Base-by-base conservation (phyloP, 2,113 vertebrate species). In the Tapirus terrestris region DNA sequence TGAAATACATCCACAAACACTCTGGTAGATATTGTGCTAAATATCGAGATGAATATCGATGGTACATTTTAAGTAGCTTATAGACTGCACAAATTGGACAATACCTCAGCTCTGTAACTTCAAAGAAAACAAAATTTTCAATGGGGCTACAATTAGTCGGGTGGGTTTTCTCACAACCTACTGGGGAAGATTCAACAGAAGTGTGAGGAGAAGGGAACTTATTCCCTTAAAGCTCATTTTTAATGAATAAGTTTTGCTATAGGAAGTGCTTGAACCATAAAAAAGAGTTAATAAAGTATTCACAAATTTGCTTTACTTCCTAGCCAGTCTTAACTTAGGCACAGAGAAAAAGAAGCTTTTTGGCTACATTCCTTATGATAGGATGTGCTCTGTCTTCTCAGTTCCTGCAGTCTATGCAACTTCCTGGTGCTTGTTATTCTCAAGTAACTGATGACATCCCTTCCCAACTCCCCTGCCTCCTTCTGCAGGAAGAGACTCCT, bases 221-320 rank as follows among this genome's bases (percentile, higher is more conserved):
- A 17, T 3, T 81, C 31, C 53, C 23, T 58, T 88, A 61, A 61
- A 89, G 56, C 29, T 94, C n/a, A 65, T 76, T 72, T 96, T 98
- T 81, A 86, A 83, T 43, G 75, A 92, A 82, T 45, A 80, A 45
- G 0, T 89, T 90, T 89, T 85, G 23, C 36, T 65, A 1, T 65
- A 75, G 48, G 36, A 93, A 45, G 48, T 75, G 82, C 77, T 70
- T 93, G 25, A 93, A 60, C 43, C 18, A 20, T 70, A 89, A 70
- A 45, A 82, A 92, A 96, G 87, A 95, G 70, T 58, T 91, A 48
- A 95, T 83, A 60, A 83, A 84, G 48, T 27, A 77, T 25, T 43
- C 21, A 73, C 58, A 61, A 53, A 56, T 51, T 58, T 83, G 17
- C 36, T 70, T 87, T 70, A 45, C 81, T 90, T 65, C 39, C 53